Conservation (phyloP, 2,113 vertebrate genomes). For the Sapayoa aenigma region DNA sequence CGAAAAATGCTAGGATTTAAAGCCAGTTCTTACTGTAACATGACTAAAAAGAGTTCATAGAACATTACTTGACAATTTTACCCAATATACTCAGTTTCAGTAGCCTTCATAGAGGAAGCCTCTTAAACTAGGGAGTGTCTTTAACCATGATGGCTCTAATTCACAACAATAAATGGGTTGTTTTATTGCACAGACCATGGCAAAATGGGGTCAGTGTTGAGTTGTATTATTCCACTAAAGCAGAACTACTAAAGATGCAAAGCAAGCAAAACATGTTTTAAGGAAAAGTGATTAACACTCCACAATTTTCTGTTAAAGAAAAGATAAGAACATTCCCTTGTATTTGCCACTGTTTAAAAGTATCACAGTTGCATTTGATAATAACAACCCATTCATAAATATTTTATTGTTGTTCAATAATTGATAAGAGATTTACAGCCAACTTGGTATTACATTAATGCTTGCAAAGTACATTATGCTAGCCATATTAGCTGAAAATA, state of each 20-base stretch:
- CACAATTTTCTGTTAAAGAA: not conserved
- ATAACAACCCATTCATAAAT: slow-evolving; percentile 42
- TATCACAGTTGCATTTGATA: not conserved
- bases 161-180: not conserved
- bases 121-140: not conserved
- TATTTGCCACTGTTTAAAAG: not conserved
- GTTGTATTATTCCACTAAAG: not conserved
- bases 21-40: not conserved
- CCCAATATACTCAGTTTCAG: accelerated
- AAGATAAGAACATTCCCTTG: not conserved
- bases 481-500: slow-evolving; percentile 37
- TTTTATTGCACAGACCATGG: not conserved
- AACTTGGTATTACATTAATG: slow-evolving; percentile 10
- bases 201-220: not conserved
- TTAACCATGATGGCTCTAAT: not conserved
- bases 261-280: not conserved
- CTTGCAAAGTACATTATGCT: not conserved
- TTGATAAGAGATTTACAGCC: slow-evolving; percentile 58
- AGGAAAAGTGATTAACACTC: not conserved
- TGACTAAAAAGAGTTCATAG: not conserved
- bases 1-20: not conserved
- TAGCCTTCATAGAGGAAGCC: not conserved
- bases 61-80: not conserved
- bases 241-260: not conserved
- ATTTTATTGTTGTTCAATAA: slow-evolving; percentile 50